A percentile compares a stretch with the other conserved stretches of the same genome.
phyloP scores from a whole-genome alignment of 2,888 invertebrate genomes.

The Drosophila helvetica region DNA sequence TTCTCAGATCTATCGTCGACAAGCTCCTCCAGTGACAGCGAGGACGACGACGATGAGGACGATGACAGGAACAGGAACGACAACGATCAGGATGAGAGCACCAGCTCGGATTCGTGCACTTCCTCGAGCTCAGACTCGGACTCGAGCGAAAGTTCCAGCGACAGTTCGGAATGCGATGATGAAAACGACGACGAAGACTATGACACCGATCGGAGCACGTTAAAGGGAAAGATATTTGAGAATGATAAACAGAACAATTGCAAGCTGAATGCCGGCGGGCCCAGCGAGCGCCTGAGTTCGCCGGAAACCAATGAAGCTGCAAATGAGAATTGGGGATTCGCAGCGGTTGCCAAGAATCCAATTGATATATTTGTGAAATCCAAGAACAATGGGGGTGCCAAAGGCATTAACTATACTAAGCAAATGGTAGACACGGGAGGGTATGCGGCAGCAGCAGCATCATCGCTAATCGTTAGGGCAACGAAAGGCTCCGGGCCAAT shows the following conservation, averaged over 20 bases:
- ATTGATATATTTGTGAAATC: slow-evolving; percentile 82
- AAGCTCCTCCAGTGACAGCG: slow-evolving; percentile 83
- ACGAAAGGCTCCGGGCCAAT: not conserved
- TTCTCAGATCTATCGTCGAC: slow-evolving; percentile 82
- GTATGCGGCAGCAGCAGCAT: slow-evolving; percentile 14
- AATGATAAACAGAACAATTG: slow-evolving; percentile 68
- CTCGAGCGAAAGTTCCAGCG: slow-evolving; percentile 82
- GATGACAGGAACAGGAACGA: slow-evolving; percentile 74
- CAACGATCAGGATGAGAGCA: slow-evolving; percentile 80
- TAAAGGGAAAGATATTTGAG: slow-evolving; percentile 75
- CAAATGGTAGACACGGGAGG: slow-evolving; percentile 14
- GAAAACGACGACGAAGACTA: slow-evolving; percentile 81
- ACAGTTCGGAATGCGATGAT: slow-evolving; percentile 82
- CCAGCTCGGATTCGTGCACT: slow-evolving; percentile 81
- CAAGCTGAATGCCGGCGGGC: slow-evolving; percentile 48
- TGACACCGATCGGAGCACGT: slow-evolving; percentile 78
- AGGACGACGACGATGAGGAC: slow-evolving; percentile 81
- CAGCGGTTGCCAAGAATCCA: slow-evolving; percentile 86
- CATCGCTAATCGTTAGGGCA: not conserved
- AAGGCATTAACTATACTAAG: slow-evolving; percentile 58
- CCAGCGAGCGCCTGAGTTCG: slow-evolving; percentile 29
- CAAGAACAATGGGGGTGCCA: slow-evolving; percentile 55
- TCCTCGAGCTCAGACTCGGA: slow-evolving; percentile 82
- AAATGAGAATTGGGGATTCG: slow-evolving; percentile 86
- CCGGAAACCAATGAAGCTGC: slow-evolving; percentile 54